Evolutionary conservation across 2,113 vertebrate genomes (phyloP).

Genomic region (Prunella fulvescens): DNA sequence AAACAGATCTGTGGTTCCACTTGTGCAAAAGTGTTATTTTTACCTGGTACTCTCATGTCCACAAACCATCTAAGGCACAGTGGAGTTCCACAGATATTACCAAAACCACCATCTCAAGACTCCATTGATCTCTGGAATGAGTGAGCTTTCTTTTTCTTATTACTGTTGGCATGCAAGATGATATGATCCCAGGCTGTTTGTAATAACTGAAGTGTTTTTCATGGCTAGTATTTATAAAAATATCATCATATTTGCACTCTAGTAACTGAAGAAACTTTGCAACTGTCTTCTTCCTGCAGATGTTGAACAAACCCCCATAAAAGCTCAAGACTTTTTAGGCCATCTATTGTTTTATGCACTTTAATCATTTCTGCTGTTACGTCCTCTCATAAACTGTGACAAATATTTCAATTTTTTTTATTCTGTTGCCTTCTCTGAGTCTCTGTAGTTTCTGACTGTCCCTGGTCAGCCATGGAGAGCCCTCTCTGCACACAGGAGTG

Average conservation of each 20-base stretch:
- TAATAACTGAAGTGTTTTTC: neutral
- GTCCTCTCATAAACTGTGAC: neutral
- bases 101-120: neutral
- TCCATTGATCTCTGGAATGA: neutral
- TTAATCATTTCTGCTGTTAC: neutral
- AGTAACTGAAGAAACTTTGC: neutral
- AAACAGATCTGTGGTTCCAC: neutral
- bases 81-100: neutral
- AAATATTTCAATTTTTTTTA: neutral
- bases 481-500: neutral
- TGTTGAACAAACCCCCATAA: neutral
- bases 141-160: neutral
- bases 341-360: rapidly evolving
- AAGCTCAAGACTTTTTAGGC: neutral
- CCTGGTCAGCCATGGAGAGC: neutral
- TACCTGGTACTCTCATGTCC: neutral
- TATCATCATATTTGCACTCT: neutral
- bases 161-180: neutral
- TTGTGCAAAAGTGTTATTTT: neutral
- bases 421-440: neutral
- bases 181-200: neutral
- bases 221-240: neutral
- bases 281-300: neutral
- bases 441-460: neutral
- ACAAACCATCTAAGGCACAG: neutral